Conservation (phyloP, 2,113 vertebrate genomes). For the Chaenogobius annularis region DNA sequence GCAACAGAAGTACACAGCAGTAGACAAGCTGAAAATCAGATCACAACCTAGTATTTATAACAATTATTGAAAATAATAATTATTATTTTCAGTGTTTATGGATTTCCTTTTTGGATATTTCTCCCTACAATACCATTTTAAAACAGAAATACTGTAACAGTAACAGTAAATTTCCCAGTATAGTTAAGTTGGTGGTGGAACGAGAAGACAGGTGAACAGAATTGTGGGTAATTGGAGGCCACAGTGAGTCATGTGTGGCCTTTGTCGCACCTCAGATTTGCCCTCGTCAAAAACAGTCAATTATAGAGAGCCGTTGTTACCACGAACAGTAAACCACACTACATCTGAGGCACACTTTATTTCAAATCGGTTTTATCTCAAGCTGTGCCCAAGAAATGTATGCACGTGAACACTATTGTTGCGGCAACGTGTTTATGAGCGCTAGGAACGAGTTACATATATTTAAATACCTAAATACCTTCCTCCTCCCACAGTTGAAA, state of each 20-base stretch:
- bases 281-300: slow-evolving; percentile 44
- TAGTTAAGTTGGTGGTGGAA: neutral
- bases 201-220: slow-evolving; percentile 6
- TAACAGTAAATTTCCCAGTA: too few relatives aligned
- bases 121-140: neutral
- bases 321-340: neutral
- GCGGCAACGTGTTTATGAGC: too few relatives aligned
- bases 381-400: too few relatives aligned
- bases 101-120: too few relatives aligned
- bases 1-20: too few relatives aligned
- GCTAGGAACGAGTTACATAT: too few relatives aligned
- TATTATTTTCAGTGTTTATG: neutral
- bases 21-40: too few relatives aligned
- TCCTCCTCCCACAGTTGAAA: too few relatives aligned
- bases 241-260: slow-evolving; percentile 50
- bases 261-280: slow-evolving; percentile 35
- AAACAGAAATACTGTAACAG: neutral
- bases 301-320: slow-evolving; percentile 15
- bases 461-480: too few relatives aligned
- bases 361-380: neutral
- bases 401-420: too few relatives aligned
- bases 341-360: neutral
- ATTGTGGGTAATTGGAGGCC: slow-evolving; percentile 31
- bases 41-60: too few relatives aligned
- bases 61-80: too few relatives aligned